Evolutionary conservation across 2,797 vertebrate genomes (phyloP).

Genomic region (Chrysolophus pictus): DNA sequence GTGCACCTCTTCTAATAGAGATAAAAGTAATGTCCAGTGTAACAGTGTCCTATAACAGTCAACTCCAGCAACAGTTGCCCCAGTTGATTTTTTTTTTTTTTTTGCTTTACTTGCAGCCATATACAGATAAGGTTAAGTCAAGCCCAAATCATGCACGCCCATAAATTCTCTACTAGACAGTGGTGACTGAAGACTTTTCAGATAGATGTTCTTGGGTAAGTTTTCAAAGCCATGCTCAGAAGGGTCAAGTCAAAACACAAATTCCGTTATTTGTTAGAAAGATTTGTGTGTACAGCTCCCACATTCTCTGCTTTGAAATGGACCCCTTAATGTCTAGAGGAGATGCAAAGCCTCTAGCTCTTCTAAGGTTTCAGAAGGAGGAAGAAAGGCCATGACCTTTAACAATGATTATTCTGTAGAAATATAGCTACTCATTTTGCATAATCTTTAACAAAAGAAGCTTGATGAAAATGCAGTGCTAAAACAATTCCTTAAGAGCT

Average conservation of each 20-base stretch:
- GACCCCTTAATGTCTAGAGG: conserved; percentile 16
- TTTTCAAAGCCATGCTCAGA: conserved; percentile 36
- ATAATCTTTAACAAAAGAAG: neutral
- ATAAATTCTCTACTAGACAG: conserved; percentile 20
- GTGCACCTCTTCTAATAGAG: neutral
- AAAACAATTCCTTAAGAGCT: neutral
- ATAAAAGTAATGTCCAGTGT: neutral
- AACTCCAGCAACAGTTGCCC: neutral
- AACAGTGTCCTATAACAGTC: neutral
- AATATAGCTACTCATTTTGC: neutral
- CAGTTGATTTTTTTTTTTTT: neutral
- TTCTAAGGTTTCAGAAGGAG: conserved; percentile 52
- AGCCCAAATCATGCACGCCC: neutral
- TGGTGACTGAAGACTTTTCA: conserved; percentile 45
- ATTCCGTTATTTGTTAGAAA: conserved; percentile 38
- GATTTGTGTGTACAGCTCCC: neutral
- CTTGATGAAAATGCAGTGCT: neutral
- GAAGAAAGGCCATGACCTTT: conserved; percentile 45
- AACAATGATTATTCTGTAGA: conserved; percentile 40
- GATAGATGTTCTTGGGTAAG: neutral
- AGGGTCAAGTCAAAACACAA: conserved; percentile 32
- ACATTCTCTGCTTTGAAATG: conserved; percentile 53
- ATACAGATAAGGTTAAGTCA: conserved; percentile 9
- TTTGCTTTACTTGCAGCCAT: neutral
- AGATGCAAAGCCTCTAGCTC: conserved; percentile 2